Evolutionary conservation across 2,113 vertebrate genomes (phyloP), one percentile per base, ranked within the genome.

Genomic region (Otolemur garnettii): DNA sequence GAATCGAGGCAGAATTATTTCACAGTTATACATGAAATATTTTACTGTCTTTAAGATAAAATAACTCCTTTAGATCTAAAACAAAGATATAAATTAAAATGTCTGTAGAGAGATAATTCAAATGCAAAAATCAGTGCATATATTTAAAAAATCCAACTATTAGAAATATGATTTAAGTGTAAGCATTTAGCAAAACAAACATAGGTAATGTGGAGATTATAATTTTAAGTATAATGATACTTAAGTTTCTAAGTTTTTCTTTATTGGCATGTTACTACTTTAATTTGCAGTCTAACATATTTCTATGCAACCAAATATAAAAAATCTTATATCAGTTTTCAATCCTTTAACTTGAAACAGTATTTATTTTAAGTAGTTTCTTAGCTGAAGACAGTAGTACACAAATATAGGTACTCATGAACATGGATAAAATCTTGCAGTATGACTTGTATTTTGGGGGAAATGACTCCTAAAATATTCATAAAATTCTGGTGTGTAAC

Each of bases 131-230:
- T 30, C n/a, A 90, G 30, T 72, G 26, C 72, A 35, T 24, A 2
- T 74, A 5, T 45, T 18, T 8, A 42, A 75, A 79, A 75, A 53
- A 18, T 28, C 4, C 12, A 66, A 10, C 57, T 90, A 60, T 15
- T 33, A 80, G 33, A 90, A 74, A 92, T 57, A 53, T 24, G 55
- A 83, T 38, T 33, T 74, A 45, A 55, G 33, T 57, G 2, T 50
- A 91, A 88, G 3, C 13, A 19, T 71, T 94, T 75, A 66, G 26
- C 33, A 87, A 90, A 92, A 83, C 30, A 90, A 90, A 80, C 28
- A n/a, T 62, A 5, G 11, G 1, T 69, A 55, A 59, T 50, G 94
- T 19, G 9, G 2, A 69, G 9, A 53, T 57, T 80, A 30, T 35
- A n/a, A 4, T 90, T 92, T 92, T 88, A 75, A 69, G 33, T 60